phyloP scores from a whole-genome alignment of 2,888 invertebrate genomes.

The Mimachlamys varia region DNA sequence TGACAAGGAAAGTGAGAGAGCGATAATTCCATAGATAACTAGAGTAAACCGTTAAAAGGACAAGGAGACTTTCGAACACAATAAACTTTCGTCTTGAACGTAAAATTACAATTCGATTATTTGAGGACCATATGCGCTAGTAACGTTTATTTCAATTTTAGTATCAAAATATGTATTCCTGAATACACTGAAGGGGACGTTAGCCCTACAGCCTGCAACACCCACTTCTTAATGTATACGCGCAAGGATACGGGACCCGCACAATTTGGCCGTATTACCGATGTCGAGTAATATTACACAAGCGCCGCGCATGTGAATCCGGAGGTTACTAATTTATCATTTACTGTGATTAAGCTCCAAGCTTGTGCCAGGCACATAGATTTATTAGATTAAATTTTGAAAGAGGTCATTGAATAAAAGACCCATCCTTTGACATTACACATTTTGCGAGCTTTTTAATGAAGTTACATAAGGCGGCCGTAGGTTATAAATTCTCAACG shows the following conservation, averaged over 20 bases:
- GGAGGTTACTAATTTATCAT: slow-evolving; percentile 34
- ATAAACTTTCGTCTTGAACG: neutral
- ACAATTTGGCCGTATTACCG: slow-evolving; percentile 31
- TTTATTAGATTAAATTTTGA: slow-evolving; percentile 34
- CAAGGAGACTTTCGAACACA: neutral
- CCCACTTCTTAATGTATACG: slow-evolving; percentile 18
- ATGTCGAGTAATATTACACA: slow-evolving; percentile 33
- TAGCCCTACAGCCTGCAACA: slow-evolving; percentile 18
- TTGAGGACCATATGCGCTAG: slow-evolving; percentile 24
- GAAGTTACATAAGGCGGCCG: neutral
- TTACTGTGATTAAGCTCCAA: slow-evolving; percentile 29
- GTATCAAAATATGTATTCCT: slow-evolving; percentile 23
- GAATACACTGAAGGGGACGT: slow-evolving; percentile 5
- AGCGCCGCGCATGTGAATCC: slow-evolving; percentile 27
- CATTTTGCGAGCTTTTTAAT: slow-evolving; percentile 33
- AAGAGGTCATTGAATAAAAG: slow-evolving; percentile 36
- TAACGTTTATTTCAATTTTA: slow-evolving; percentile 24
- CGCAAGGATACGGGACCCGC: slow-evolving; percentile 31
- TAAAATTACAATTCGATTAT: slow-evolving; percentile 26
- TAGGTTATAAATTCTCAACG: slow-evolving; percentile 20
- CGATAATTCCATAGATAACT: neutral
- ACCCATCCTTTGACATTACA: slow-evolving; percentile 31
- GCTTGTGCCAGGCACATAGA: slow-evolving; percentile 33
- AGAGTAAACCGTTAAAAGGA: neutral
- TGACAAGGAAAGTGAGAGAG: neutral